Conservation (phyloP, 1,140 invertebrate genomes). For the Saccostrea echinata region DNA sequence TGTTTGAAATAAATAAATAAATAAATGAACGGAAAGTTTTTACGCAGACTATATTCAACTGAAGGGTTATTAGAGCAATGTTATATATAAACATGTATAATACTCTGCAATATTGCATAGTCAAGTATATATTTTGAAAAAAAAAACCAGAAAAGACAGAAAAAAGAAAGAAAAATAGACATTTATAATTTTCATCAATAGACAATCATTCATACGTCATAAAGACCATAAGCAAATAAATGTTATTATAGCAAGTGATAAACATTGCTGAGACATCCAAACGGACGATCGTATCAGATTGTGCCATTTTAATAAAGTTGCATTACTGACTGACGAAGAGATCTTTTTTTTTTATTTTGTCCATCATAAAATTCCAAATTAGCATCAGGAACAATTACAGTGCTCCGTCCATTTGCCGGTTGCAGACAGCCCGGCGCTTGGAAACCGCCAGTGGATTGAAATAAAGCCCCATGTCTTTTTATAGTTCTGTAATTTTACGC, state of each 20-base stretch:
- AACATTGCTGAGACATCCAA: neutral
- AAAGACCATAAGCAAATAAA: neutral
- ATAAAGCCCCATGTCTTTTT: constrained; percentile 22
- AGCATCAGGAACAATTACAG: constrained; percentile 35
- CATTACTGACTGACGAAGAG: neutral
- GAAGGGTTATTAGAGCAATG: neutral
- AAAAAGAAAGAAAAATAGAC: neutral
- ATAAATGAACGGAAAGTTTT: neutral
- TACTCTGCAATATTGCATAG: too few species aligned
- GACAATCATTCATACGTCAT: neutral
- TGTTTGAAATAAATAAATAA: neutral
- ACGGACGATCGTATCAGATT: neutral
- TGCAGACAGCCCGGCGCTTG: constrained; percentile 3
- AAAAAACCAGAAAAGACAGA: neutral
- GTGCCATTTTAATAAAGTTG: constrained; percentile 24
- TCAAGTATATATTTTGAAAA: too few species aligned
- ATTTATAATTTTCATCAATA: neutral
- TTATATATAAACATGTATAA: neutral
- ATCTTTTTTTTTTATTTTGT: constrained; percentile 27
- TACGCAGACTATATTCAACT: neutral
- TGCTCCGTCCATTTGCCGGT: constrained; percentile 12
- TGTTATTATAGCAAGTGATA: neutral
- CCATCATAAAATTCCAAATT: constrained; percentile 39
- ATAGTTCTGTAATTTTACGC: constrained; percentile 32
- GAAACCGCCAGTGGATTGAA: neutral